Percentiles rank a stretch among this genome's conserved stretches.
Evolutionary conservation across 2,888 invertebrate species (phyloP).

Genomic region (Tolmerus cingulatus): DNA sequence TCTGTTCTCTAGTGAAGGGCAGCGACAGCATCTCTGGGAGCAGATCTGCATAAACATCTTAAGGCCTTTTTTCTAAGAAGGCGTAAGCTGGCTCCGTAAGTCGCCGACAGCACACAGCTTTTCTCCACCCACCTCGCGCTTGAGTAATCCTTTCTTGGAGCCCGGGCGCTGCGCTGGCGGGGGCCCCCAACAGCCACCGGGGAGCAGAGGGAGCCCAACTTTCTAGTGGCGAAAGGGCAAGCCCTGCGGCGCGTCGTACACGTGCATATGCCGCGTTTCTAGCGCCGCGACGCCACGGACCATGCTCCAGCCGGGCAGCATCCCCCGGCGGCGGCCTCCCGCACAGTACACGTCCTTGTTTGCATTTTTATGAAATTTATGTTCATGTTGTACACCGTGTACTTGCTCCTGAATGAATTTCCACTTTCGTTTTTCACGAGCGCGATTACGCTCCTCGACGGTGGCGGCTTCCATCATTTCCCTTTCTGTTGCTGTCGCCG

Average conservation of each 20-base stretch:
- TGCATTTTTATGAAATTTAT: slow-evolving; percentile 50
- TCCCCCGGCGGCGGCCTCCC: neutral
- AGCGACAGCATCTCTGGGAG: neutral
- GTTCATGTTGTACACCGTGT: slow-evolving; percentile 44
- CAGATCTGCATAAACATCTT: slow-evolving; percentile 1
- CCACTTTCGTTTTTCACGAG: slow-evolving; percentile 37
- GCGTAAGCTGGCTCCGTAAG: neutral
- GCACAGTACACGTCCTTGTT: slow-evolving; percentile 46
- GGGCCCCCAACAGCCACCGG: neutral
- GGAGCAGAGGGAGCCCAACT: neutral
- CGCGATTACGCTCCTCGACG: slow-evolving; percentile 29
- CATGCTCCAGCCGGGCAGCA: neutral
- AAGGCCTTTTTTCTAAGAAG: neutral
- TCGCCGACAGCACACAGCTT: neutral
- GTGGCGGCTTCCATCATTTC: slow-evolving; percentile 20
- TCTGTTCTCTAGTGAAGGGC: neutral
- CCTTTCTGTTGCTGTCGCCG: slow-evolving; percentile 11
- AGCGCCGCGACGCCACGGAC: neutral
- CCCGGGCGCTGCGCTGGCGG: neutral
- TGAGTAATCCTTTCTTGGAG: slow-evolving; percentile 3
- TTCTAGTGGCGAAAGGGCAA: neutral
- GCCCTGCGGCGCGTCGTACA: neutral
- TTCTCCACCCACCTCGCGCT: neutral
- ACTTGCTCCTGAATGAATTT: slow-evolving; percentile 36
- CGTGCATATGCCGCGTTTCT: neutral